These are phyloP conservation scores for Laothoe populi DNA, from an alignment of 2,888 invertebrate species.

Conservation along the genomic window DNA sequence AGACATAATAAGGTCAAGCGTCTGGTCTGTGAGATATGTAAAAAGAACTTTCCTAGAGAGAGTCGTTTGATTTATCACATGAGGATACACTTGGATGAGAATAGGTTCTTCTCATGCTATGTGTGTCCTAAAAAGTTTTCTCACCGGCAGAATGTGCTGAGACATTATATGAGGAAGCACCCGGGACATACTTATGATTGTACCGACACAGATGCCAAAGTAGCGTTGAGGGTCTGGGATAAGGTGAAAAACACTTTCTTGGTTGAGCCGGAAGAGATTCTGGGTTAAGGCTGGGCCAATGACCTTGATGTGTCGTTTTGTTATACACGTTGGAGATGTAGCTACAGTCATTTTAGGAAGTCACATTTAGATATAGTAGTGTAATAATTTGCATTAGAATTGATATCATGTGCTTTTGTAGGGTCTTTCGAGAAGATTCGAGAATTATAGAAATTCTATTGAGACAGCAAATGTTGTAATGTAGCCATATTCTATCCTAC, in stretches of 20 bases:
- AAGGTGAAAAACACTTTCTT: slow-evolving; percentile 37
- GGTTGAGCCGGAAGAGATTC: slow-evolving; percentile 42
- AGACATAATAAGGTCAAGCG: slow-evolving; percentile 60
- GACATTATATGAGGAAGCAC: slow-evolving; percentile 68
- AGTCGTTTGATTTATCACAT: slow-evolving; percentile 68
- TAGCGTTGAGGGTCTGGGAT: slow-evolving; percentile 61
- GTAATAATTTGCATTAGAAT: no score
- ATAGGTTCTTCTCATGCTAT: slow-evolving; percentile 61
- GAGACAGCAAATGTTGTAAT: no score
- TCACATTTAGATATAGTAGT: no score
- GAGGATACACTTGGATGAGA: slow-evolving; percentile 56
- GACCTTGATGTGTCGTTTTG: not conserved
- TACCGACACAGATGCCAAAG: slow-evolving; percentile 61
- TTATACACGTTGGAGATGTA: no score
- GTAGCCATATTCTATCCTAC: no score
- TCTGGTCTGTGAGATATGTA: slow-evolving; percentile 61
- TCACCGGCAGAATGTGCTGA: slow-evolving; percentile 64
- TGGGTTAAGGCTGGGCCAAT: slow-evolving; percentile 24
- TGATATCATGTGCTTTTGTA: no score
- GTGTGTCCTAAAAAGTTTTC: slow-evolving; percentile 64
- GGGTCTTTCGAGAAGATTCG: no score
- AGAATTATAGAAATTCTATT: no score
- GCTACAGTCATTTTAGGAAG: no score
- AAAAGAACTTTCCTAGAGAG: slow-evolving; percentile 64
- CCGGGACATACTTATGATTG: slow-evolving; percentile 55